These are phyloP conservation scores for Acanthacorydalis orientalis DNA, from an alignment of 2,888 invertebrate genomes.

Conservation along the genomic window DNA sequence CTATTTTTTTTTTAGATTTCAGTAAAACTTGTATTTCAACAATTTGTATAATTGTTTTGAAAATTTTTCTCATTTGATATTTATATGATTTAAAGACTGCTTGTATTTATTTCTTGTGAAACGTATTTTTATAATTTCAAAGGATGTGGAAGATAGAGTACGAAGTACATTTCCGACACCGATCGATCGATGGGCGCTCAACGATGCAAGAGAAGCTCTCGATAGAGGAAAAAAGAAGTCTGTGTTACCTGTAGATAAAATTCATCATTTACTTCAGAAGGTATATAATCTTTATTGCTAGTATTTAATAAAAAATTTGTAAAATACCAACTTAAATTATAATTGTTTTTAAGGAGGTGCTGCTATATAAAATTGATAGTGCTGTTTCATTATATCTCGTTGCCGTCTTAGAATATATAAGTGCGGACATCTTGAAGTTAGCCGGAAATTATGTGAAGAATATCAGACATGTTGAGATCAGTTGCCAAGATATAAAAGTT, in stretches of 20 bases:
- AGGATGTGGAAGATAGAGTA: constrained; percentile 89
- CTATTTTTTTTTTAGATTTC: too few relatives aligned
- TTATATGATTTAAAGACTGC: too few relatives aligned
- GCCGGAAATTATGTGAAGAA: constrained; percentile 96
- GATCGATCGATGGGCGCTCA: constrained; percentile 83
- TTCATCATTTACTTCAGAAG: constrained; percentile 75
- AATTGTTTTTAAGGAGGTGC: constrained; percentile 48
- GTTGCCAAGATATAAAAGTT: constrained; percentile 87
- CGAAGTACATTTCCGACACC: constrained; percentile 87
- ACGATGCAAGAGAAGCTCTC: constrained; percentile 72
- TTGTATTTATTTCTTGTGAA: background rate
- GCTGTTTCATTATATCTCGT: constrained; percentile 82
- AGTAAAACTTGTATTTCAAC: too few relatives aligned
- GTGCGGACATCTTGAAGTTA: constrained; percentile 86
- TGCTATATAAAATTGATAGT: constrained; percentile 72
- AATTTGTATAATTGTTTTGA: too few relatives aligned
- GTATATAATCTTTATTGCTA: constrained; percentile 22
- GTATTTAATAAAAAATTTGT: background rate
- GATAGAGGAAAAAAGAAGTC: constrained; percentile 65
- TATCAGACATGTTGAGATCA: constrained; percentile 81
- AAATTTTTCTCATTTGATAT: too few relatives aligned
- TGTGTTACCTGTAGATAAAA: constrained; percentile 73
- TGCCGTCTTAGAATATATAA: constrained; percentile 88
- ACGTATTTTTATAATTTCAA: constrained; percentile 14
- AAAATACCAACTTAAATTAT: background rate